Conservation (phyloP, 2,888 invertebrate species). For the Tupiocoris notatus region DNA sequence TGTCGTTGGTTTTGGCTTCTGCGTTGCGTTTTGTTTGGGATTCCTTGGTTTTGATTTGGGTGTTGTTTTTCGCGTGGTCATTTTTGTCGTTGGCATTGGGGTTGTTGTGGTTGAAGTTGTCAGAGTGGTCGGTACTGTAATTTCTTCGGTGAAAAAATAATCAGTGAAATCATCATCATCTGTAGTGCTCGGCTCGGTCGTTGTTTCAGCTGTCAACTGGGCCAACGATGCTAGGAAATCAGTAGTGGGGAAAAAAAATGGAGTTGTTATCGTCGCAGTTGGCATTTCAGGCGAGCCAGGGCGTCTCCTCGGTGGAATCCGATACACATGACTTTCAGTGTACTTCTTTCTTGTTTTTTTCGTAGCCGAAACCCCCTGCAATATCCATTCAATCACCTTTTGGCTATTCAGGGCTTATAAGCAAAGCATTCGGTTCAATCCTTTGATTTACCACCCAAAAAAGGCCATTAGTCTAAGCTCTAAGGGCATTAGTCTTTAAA, state of each 20-base stretch:
- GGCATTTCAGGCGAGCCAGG: conserved; percentile 14
- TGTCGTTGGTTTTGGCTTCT: conserved; percentile 17
- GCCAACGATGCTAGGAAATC: conserved; percentile 31
- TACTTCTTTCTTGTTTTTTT: conserved; percentile 31
- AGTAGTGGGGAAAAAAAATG: conserved; percentile 33
- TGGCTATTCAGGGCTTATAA: no score
- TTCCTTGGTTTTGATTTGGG: conserved; percentile 9
- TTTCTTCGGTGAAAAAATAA: conserved; percentile 3
- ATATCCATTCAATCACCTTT: background rate
- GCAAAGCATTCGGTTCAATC: no score
- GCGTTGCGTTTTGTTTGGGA: background rate
- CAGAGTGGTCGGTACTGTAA: background rate
- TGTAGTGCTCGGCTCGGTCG: background rate
- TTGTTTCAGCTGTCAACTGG: conserved; percentile 27
- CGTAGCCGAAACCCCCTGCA: conserved; percentile 10
- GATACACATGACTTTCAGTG: conserved; percentile 42
- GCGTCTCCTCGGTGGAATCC: conserved; percentile 40
- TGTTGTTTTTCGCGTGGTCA: conserved; percentile 17
- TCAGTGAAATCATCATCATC: conserved; percentile 6
- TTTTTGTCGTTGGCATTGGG: conserved; percentile 27
- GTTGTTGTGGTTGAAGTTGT: conserved; percentile 24
- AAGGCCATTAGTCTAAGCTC: no score
- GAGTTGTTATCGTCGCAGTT: conserved; percentile 11
- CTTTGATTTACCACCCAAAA: no score
- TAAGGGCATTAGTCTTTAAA: no score